These are phyloP conservation scores for Oenanthe oenanthe DNA, from an alignment of 2,113 vertebrate genomes.

Conservation along the genomic window DNA sequence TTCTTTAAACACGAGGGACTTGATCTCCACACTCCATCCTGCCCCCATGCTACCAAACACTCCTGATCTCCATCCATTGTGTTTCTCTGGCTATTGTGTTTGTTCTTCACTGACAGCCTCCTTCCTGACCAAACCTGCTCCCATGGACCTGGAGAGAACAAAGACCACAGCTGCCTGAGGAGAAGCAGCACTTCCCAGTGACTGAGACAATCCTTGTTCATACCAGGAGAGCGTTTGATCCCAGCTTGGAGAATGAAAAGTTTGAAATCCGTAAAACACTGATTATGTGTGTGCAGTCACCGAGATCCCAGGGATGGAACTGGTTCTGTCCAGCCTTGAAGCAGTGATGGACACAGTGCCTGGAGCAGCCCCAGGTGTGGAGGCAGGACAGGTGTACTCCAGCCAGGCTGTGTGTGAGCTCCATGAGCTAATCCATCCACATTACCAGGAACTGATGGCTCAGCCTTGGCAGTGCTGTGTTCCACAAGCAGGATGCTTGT, in stretches of 20 bases:
- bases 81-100: neutral
- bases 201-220: neutral
- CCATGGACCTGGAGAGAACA: neutral
- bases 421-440: neutral
- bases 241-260: neutral
- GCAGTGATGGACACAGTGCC: fast-evolving
- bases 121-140: neutral
- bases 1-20: neutral
- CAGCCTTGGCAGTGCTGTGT: fast-evolving
- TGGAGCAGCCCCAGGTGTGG: neutral
- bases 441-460: fast-evolving
- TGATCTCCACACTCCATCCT: no score
- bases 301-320: neutral
- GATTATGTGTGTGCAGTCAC: neutral
- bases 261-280: neutral
- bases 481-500: neutral
- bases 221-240: neutral
- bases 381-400: neutral
- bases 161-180: neutral
- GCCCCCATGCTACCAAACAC: neutral
- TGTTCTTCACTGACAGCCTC: neutral
- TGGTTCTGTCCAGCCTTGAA: neutral
- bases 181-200: neutral
- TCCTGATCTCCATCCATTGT: neutral
- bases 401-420: neutral